Evolutionary conservation across 2,797 vertebrate species (phyloP), one percentile per base, ranked within the genome.

Genomic region (Rhabdophis nuchalis): DNA sequence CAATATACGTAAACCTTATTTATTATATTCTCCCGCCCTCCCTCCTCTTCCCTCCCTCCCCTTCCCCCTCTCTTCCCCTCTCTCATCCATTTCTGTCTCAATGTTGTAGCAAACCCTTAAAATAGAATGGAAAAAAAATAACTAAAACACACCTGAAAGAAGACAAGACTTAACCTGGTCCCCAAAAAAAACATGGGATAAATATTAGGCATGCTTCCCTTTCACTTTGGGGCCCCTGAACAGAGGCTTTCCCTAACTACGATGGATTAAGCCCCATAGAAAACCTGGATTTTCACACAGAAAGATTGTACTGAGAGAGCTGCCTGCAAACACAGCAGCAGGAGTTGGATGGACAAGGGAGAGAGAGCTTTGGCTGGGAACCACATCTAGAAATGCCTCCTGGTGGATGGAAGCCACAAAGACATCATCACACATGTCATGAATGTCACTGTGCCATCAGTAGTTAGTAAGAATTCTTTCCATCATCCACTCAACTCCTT

Each of bases 401-500:
- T 41, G 72, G 72, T 46, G 36, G 36, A 46, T 46, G 20, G 72
- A 82, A 10, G 72, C 36, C 36, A 46, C 36, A 46, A 82, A 82
- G 20, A 82, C 20, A 0, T 82, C 25, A 36, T 20, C 36, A 23
- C 36, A 82, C 5, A 1, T 46, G 41, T 5, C 46, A 46, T 46
- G 46, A 9, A 82, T 23, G 36, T 23, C 72, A 82, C 23, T 82
- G 4, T 25, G 10, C 36, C 20, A 46, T 82, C 72, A 82, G 36
- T 82, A 46, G 25, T 1, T 12, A 25, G 41, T 46, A 25, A 77
- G 72, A 46, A 20, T 23, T 12, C 9, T 46, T 82, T 82, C 36
- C 20, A 0, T 46, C 72, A 82, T 1, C 1, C 20, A 25, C 0
- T 36, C 32, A 13, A 14, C 2, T 18, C 1, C 12, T 20, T 77